Percentiles rank a stretch among this genome's conserved stretches.
Conservation (phyloP, 1,140 invertebrate species). For the Drosophila virilis region DNA sequence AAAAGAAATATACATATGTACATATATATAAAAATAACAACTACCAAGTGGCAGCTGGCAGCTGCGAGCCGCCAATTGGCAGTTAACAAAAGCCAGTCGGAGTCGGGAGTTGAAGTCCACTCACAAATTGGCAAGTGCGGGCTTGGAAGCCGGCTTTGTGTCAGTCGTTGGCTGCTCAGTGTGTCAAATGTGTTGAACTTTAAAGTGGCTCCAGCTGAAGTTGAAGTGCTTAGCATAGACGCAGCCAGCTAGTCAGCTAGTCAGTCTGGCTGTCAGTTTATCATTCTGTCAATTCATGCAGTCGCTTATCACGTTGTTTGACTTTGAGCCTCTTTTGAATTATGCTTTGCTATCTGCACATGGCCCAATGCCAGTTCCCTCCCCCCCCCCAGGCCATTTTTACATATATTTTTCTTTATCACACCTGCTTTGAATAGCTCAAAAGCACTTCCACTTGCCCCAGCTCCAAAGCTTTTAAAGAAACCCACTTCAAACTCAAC, state of each 20-base stretch:
- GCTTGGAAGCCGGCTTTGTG: slow-evolving; percentile 66
- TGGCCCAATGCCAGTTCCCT: slow-evolving; percentile 36
- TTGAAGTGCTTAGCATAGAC: slow-evolving; percentile 35
- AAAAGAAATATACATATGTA: slow-evolving; percentile 12
- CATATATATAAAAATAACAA: slow-evolving; percentile 1
- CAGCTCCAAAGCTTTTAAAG: background rate
- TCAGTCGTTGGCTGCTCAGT: slow-evolving; percentile 61
- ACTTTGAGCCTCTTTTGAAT: slow-evolving; percentile 73
- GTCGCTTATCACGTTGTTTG: slow-evolving; percentile 74
- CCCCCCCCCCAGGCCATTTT: slow-evolving; percentile 11
- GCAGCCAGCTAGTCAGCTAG: slow-evolving; percentile 36
- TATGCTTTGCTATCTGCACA: slow-evolving; percentile 63
- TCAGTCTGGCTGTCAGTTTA: slow-evolving; percentile 21
- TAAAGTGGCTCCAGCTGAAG: slow-evolving; percentile 66
- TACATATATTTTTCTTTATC: slow-evolving; percentile 59
- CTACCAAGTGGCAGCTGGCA: slow-evolving; percentile 20
- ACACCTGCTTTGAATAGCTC: slow-evolving; percentile 69
- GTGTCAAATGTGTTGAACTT: slow-evolving; percentile 77
- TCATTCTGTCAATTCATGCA: slow-evolving; percentile 8
- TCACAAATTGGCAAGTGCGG: slow-evolving; percentile 59
- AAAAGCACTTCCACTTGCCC: slow-evolving; percentile 11
- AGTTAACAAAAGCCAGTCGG: slow-evolving; percentile 18
- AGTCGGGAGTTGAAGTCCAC: slow-evolving; percentile 23
- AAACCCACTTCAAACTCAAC: slow-evolving; percentile 24
- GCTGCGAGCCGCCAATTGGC: slow-evolving; percentile 26